These are phyloP conservation scores for Drymonia ruficornis DNA, from an alignment of 2,888 invertebrate species.

Conservation along the genomic window DNA sequence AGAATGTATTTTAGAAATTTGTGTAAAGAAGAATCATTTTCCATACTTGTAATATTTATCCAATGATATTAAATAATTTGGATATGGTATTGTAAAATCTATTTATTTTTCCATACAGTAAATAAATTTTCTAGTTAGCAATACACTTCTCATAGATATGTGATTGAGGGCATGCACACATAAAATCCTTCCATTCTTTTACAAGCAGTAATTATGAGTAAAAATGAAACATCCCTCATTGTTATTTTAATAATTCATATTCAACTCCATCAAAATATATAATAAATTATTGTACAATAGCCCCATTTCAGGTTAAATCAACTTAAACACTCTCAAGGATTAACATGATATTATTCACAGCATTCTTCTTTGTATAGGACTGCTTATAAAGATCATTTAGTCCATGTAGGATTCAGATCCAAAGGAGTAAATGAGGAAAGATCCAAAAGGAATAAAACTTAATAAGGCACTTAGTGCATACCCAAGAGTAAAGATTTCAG, in stretches of 20 bases:
- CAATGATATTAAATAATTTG: conserved; percentile 59
- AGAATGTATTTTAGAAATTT: conserved; percentile 44
- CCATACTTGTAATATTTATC: conserved; percentile 54
- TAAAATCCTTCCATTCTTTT: too few species aligned
- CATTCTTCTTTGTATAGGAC: not conserved
- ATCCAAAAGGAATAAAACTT: not conserved
- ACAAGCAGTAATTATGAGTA: not conserved
- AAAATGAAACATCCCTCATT: not conserved
- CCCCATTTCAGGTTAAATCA: not conserved
- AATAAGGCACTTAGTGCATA: not conserved
- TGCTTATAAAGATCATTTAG: not conserved
- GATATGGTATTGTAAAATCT: conserved; percentile 42
- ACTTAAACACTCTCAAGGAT: not conserved
- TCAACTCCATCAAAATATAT: not conserved
- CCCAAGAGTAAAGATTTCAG: too few species aligned
- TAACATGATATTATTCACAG: not conserved
- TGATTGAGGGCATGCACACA: too few species aligned
- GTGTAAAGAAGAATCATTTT: conserved; percentile 46
- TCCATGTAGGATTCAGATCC: too few species aligned
- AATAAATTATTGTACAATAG: not conserved
- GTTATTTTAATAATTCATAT: not conserved
- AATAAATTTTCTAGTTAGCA: conserved; percentile 12
- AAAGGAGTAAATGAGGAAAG: too few species aligned
- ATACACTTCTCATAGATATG: too few species aligned
- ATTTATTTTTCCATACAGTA: conserved; percentile 25